Base-by-base conservation (phyloP, 23 tunicate genomes). In the Ciona savignyi region DNA sequence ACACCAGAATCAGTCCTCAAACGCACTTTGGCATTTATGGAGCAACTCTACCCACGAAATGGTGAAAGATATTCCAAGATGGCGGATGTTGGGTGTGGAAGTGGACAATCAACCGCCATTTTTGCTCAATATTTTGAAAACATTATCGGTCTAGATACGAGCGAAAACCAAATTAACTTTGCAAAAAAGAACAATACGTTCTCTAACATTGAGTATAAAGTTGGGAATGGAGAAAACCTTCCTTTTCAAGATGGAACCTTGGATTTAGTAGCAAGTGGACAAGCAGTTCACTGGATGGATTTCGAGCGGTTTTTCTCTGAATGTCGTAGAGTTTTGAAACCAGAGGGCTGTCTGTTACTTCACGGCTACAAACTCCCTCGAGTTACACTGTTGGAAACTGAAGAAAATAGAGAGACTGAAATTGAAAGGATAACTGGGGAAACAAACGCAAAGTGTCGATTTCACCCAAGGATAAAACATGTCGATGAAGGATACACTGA, bases 81-180 rank as follows among this genome's bases (percentile, higher is more conserved):
- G 78, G 78, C 56, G 29, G 78, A 74, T 74, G 68, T 74, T 23
- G 78, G 78, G 3, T 74, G 78, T 30, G 78, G 78, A 1, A 74
- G 27, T 30, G 78, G 78, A 25, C 78, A 74, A 74, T 74, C 78
- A 23, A 74, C 78, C 30, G 67, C 60, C 27, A 61, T 74, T 23
- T 74, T 35, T 74, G 65, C 66, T 28, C 32, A 27, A 4, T 60
- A 74, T 25, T 30, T 74, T 25, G 31, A 60, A 56, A 51, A 20
- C 11, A 56, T 74, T 23, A 28, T 32, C 20, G 78, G 66, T 2
- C 25, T 74, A 3, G 78, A 74, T 68, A 51, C 68, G 3, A 74
- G 78, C 31, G 78, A 29, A 74, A 74, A 65, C 30, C 78, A 74
- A 30, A 74, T 74, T 61, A 15, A 9, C 15, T 42, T 42, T 42